Evolutionary conservation across 2,888 invertebrate genomes (phyloP).

Genomic region (Psylliodes chrysocephalus): DNA sequence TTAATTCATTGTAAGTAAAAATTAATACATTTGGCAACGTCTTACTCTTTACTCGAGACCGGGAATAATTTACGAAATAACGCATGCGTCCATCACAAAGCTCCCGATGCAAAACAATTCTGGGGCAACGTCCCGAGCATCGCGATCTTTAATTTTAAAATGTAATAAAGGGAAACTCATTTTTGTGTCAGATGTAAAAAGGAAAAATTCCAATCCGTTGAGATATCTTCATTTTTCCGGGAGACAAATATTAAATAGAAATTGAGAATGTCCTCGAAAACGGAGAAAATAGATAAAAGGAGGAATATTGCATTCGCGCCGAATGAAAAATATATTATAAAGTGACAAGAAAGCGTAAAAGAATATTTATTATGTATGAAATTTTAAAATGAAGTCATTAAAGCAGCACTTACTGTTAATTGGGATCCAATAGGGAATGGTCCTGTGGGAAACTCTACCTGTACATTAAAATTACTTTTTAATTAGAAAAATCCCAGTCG

Average conservation of each 20-base stretch:
- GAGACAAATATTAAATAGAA: conserved; percentile 12
- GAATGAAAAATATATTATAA: neutral
- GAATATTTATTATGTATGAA: no score
- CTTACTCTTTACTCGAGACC: neutral
- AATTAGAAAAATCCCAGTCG: no score
- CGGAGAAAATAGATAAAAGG: neutral
- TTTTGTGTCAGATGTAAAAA: conserved; percentile 8
- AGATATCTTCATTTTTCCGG: conserved; percentile 6
- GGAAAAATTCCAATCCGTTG: conserved; percentile 17
- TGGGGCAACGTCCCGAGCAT: conserved; percentile 7
- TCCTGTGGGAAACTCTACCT: no score
- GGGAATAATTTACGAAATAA: neutral
- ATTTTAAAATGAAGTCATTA: no score
- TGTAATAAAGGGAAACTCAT: conserved; percentile 23
- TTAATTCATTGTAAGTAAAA: neutral
- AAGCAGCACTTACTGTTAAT: no score
- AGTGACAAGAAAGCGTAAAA: neutral
- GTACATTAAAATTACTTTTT: no score
- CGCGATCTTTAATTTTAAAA: conserved; percentile 20
- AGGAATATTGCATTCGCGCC: neutral
- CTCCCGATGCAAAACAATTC: conserved; percentile 16
- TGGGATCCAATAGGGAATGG: no score
- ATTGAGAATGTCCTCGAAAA: conserved; percentile 2
- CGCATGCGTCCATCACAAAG: neutral
- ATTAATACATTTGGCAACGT: neutral